Base-by-base conservation (phyloP, 2,113 vertebrate genomes). In the Hydrochoerus hydrochaeris region DNA sequence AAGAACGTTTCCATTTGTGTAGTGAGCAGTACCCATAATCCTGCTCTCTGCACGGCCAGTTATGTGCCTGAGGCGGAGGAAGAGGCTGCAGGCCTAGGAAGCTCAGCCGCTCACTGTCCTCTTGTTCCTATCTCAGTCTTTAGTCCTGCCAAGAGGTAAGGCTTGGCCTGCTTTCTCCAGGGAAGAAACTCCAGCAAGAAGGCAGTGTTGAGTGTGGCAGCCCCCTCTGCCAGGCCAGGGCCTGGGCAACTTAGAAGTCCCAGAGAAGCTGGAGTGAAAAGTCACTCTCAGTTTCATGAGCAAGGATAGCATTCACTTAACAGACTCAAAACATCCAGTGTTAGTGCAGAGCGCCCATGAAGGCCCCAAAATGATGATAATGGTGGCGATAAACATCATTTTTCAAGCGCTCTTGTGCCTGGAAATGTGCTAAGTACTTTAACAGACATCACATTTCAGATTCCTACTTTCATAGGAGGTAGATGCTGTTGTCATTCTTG, bases 1-100 rank as follows among this genome's bases (percentile, higher is more conserved):
- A 88, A 81, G 97, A 94, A 95, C 81, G 52, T 91, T 95, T 95
- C 85, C 97, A 94, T 92, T 22, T 86, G 95, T 85, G 69, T 17
- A 65, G 92, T 4, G 26, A 95, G 69, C 0, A 19, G 69, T 65
- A 88, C 92, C 6, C 5, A 92, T 44, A 54, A 95, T 60, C 87
- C 80, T 71, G 49, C 88, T 90, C 77, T 38, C 54, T 32, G 0
- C 6, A 1, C 69, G 35, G 83, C 35, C 78, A 69, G 41, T 19
- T 75, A 2, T 3, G 3, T 41, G 93, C 60, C n/a, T 12, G 26
- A 77, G 32, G 63, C 81, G 80, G 49, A 60, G 32, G 63, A 84
- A 62, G 49, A 65, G 41, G 57, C 88, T 81, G 63, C 20, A 28
- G 60, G 44, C 14, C 44, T 13, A 57, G 62, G 80, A 10, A 54